Evolutionary conservation across 2,888 invertebrate species (phyloP), one percentile per base, ranked within the genome.

Genomic region (Calliopum simillimum): DNA sequence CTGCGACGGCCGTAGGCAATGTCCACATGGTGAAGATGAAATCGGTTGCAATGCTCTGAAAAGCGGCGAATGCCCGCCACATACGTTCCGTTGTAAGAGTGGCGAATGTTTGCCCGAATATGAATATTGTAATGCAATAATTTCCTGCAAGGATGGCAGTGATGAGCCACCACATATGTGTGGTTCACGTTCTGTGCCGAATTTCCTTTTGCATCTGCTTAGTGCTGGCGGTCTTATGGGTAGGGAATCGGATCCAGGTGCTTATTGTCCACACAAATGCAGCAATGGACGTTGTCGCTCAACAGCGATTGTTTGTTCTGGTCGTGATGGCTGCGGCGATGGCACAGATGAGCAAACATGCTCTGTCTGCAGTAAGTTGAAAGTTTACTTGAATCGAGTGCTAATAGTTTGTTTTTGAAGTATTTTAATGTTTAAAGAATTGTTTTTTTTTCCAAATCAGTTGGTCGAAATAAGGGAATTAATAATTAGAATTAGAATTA

Each of bases 291-390:
- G 95, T 71, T 96, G 96, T 84, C 89, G 96, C 69, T 95, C 95
- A 62, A 94, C 94, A 70, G 96, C 96, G 0, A 94, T 96, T 73
- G 91, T 94, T 3, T 96, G 96, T 85, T 95, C 95, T 14, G 96
- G 96, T 33, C 89, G 93, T 51, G 96, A 96, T 84, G 96, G 96
- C 21, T 96, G 96, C 81, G 96, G 96, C 8, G 96, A 96, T 88
- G 94, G 93, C 77, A 94, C 93, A 55, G 96, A 96, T 82, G 96
- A 97, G 86, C 90, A 90, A 73, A 91, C 91, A 73, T 97, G 96
- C 86, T 89, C 90, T 74, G 93, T 96, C 75, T 96, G 96, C 87
- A 91, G 96, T 96, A 87, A 93, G 95, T 93, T 44, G 23, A 33
- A 33, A 8, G n/a, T n/a, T 33, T 33, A 2, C 33, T 55, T 16